Percentiles rank a stretch among this genome's conserved stretches.
Conservation (phyloP, 2,113 vertebrate genomes). For the Saguinus imperator region DNA sequence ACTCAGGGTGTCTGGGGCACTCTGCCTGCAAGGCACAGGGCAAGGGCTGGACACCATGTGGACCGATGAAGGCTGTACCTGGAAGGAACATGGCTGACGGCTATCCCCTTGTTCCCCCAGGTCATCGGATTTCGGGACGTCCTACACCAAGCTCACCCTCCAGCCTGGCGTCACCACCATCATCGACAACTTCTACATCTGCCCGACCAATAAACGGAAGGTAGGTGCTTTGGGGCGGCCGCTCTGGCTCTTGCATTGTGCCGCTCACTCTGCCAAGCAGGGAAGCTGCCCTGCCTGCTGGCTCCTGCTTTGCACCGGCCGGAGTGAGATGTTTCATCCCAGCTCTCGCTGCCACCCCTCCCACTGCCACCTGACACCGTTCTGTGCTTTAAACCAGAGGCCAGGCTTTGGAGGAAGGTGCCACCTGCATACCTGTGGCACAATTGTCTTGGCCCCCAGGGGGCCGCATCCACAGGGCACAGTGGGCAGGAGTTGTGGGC, state of each 20-base stretch:
- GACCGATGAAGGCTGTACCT: accelerated
- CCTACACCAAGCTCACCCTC: conserved; percentile 95
- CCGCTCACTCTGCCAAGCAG: accelerated
- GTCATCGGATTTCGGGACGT: conserved; percentile 95
- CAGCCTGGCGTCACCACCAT: conserved; percentile 94
- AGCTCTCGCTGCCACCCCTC: accelerated
- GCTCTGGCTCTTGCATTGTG: too few species aligned
- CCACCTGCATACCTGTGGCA: accelerated
- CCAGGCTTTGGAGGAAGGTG: not conserved
- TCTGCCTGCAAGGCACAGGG: accelerated
- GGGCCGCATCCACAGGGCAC: accelerated
- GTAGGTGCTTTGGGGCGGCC: conserved; percentile 77
- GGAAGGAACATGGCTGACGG: not conserved
- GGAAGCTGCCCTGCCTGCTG: not conserved
- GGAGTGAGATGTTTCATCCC: accelerated
- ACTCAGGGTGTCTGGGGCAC: accelerated
- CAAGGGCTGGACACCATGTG: accelerated
- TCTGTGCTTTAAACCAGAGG: accelerated
- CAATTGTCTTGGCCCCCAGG: not conserved
- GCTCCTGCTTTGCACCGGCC: accelerated
- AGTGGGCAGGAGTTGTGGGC: accelerated
- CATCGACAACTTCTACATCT: conserved; percentile 98
- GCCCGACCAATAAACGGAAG: conserved; percentile 97
- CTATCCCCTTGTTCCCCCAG: conserved; percentile 80
- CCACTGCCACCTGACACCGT: accelerated